A percentile compares a stretch with the other conserved stretches of the same genome.
Evolutionary conservation across 1,140 invertebrate genomes (phyloP).

Genomic region (Macrocentrus cingulum): DNA sequence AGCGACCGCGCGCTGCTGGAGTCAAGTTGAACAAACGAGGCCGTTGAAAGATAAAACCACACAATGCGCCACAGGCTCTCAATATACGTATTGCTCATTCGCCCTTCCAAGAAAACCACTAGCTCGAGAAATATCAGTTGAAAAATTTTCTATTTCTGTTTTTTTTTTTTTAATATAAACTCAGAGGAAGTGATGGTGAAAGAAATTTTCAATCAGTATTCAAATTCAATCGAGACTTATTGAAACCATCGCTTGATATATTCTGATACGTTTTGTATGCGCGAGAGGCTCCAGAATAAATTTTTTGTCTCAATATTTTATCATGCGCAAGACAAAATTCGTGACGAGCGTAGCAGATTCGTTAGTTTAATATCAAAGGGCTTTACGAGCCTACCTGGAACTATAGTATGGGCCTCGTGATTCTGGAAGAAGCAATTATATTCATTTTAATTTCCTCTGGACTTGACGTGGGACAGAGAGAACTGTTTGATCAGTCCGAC

Average conservation of each 20-base stretch:
- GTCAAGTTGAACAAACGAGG: slow-evolving; percentile 42
- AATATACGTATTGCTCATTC: slow-evolving; percentile 21
- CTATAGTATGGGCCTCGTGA: slow-evolving; percentile 27
- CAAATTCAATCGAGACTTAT: no score
- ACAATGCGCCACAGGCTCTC: slow-evolving; percentile 40
- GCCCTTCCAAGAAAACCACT: slow-evolving; percentile 32
- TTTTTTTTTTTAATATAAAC: neutral
- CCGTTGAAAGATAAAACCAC: slow-evolving; percentile 50
- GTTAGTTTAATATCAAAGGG: slow-evolving; percentile 45
- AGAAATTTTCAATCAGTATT: no score
- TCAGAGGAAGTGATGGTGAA: no score
- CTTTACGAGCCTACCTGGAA: slow-evolving; percentile 46
- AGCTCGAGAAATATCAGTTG: slow-evolving; percentile 16
- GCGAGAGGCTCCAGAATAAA: neutral
- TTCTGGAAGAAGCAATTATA: slow-evolving; percentile 40
- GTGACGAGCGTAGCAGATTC: slow-evolving; percentile 29
- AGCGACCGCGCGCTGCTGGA: slow-evolving; percentile 32
- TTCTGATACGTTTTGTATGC: slow-evolving; percentile 3
- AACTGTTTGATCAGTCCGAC: slow-evolving; percentile 42
- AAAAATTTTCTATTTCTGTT: neutral
- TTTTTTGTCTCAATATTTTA: slow-evolving; percentile 20
- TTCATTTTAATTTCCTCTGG: slow-evolving; percentile 42
- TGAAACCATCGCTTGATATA: neutral
- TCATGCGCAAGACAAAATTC: slow-evolving; percentile 13
- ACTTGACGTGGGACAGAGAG: slow-evolving; percentile 36